Base-by-base conservation (phyloP, 2,888 invertebrate species). In the Acholoe squamosa region DNA sequence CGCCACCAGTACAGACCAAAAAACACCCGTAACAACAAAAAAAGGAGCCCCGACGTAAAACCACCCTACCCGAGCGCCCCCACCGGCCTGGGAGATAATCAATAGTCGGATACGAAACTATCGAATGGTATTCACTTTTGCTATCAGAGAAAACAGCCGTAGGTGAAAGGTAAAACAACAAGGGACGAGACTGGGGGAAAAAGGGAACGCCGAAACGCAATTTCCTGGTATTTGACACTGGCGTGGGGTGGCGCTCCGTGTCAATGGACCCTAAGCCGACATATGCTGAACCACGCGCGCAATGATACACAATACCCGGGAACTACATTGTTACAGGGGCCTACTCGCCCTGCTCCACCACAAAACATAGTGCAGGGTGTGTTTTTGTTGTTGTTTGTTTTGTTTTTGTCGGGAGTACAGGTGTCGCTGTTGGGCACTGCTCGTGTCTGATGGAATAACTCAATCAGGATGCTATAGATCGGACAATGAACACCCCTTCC, bases 201-300 rank as follows among this genome's bases (percentile, higher is more conserved):
- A 43, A 43, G 34, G 80, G 80, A 43, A 80, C 80, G 34, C 33
- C 33, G 80, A 80, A 80, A 80, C 34, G 80, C 80, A 80, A 80
- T 80, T 80, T 80, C 80, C 80, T 80, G 80, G 34, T 80, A 80
- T 80, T 80, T 80, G 80, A 80, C 80, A 80, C 80, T 80, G 80
- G 71, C 31, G 14, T 25, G 71, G 71, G 14, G n/a, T 71, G 25
- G 19, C 71, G 28, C 25, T 14, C 7, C 71, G 14, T 71, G 71
- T 71, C 71, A 71, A 71, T 71, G 71, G 61, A n/a, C 22, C 31
- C 31, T 5, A 3, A 7, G 71, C 61, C 5, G 71, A 71, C 71
- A 71, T 71, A 71, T 71, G 25, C 71, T 5, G 71, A 14, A 22
- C 14, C 71, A 71, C 28, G 71, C 71, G 71, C 71, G 28, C 71